These are phyloP conservation scores for Arvicola amphibius DNA, from an alignment of 2,797 vertebrate genomes.

Conservation along the genomic window DNA sequence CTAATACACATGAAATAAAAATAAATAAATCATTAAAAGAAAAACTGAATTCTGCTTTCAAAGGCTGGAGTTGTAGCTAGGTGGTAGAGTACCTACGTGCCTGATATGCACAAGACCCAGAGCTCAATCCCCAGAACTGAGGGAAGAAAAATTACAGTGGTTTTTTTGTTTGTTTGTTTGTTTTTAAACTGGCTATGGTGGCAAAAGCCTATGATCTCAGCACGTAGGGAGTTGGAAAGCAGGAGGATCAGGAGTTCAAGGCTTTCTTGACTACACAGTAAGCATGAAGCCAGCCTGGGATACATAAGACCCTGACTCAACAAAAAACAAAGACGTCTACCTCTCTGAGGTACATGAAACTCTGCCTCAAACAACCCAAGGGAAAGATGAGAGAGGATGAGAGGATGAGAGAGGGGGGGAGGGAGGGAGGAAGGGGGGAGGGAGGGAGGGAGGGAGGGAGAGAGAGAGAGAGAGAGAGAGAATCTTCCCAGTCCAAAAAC, in stretches of 20 bases:
- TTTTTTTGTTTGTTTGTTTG: not conserved
- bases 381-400: too few relatives aligned
- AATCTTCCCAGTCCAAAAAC: not conserved
- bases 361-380: not conserved
- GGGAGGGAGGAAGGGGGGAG: too few relatives aligned
- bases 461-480: not conserved
- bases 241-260: not conserved
- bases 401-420: too few relatives aligned
- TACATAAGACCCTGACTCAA: not conserved
- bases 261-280: not conserved
- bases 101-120: not conserved
- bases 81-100: fast-evolving
- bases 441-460: not conserved
- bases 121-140: not conserved
- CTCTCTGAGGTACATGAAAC: not conserved
- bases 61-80: too few relatives aligned
- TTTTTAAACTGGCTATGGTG: not conserved
- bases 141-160: not conserved
- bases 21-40: not conserved
- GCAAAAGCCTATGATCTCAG: not conserved
- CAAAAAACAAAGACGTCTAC: not conserved
- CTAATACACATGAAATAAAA: not conserved
- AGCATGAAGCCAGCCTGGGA: not conserved
- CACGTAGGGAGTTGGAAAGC: not conserved
- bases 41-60: not conserved